Evolutionary conservation across 2,888 invertebrate species (phyloP).

Genomic region (Dexiosoma caninum): DNA sequence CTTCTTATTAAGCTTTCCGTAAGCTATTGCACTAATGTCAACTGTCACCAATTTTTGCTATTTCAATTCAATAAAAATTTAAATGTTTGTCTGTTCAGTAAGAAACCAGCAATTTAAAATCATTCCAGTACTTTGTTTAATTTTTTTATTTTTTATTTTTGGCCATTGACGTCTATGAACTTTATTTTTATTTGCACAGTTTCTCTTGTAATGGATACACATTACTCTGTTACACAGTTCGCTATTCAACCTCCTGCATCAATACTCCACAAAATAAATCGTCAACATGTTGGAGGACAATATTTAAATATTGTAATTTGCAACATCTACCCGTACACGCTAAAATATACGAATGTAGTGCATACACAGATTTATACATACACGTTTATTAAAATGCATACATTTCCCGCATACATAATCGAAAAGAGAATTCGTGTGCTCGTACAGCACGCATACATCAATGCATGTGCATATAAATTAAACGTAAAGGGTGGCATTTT

Average conservation of each 20-base stretch:
- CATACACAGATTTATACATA: conserved; percentile 25
- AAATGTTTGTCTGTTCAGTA: neutral
- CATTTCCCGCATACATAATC: conserved; percentile 38
- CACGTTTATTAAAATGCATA: conserved; percentile 32
- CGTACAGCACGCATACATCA: neutral
- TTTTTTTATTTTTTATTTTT: neutral
- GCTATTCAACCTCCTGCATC: conserved; percentile 22
- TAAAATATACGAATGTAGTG: neutral
- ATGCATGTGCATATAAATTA: conserved; percentile 12
- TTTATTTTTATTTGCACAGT: conserved; percentile 17
- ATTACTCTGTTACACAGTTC: conserved; percentile 34
- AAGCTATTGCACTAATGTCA: no score
- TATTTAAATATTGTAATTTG: conserved; percentile 51
- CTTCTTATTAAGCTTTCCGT: no score
- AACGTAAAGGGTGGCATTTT: conserved; percentile 4
- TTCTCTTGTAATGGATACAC: conserved; percentile 33
- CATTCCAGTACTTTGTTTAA: neutral
- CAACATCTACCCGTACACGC: conserved; percentile 1
- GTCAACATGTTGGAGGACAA: conserved; percentile 53
- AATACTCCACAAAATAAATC: conserved; percentile 48
- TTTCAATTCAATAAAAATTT: no score
- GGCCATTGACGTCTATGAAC: neutral
- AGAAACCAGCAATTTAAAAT: neutral
- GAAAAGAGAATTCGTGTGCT: neutral
- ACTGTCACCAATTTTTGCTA: no score